Percentiles rank a stretch among this genome's conserved stretches.
Conservation (phyloP, 2,113 vertebrate genomes). For the Cephalopterus ornatus region DNA sequence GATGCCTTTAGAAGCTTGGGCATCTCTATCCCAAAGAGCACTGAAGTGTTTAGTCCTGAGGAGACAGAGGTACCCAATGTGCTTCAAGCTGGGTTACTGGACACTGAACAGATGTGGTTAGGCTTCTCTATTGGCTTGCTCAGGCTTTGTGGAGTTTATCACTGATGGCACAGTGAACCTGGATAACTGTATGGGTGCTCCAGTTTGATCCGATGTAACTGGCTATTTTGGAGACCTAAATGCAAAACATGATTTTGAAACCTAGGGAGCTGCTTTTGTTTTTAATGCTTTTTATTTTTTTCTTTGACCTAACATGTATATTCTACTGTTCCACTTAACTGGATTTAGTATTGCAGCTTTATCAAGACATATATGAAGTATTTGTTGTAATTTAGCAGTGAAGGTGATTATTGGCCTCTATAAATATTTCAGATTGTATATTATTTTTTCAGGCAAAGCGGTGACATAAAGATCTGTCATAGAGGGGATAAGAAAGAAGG, state of each 20-base stretch:
- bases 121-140: neutral
- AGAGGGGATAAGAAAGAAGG: constrained; percentile 40
- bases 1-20: neutral
- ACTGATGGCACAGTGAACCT: neutral
- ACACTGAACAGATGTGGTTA: neutral
- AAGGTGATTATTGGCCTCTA: neutral
- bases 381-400: constrained; percentile 26
- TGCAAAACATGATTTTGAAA: neutral
- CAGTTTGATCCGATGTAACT: neutral
- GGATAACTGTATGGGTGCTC: neutral
- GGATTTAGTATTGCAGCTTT: neutral
- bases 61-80: neutral
- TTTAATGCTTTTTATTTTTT: neutral
- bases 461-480: constrained; percentile 14
- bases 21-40: neutral
- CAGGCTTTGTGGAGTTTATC: neutral
- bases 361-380: neutral
- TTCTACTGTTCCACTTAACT: neutral
- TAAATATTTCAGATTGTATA: neutral
- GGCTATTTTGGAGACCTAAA: neutral
- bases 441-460: constrained; percentile 38
- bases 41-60: neutral
- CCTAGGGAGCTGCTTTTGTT: neutral
- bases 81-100: neutral
- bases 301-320: neutral